Conservation (phyloP, 2,888 invertebrate species). For the Andrena trimmerana region DNA sequence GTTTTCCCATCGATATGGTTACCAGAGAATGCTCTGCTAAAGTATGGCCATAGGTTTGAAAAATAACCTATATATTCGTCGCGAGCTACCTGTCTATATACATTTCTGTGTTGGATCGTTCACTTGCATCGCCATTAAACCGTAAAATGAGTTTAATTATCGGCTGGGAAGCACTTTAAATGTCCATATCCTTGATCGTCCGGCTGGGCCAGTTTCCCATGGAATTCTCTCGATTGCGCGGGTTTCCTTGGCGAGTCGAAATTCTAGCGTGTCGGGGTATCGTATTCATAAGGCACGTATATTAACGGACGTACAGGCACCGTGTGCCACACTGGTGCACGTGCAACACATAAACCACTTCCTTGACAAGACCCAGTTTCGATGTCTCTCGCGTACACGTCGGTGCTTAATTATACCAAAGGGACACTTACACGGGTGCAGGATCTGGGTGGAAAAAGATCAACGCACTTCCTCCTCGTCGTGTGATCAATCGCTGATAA, state of each 20-base stretch:
- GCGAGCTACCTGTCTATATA: neutral
- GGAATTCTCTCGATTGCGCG: constrained; percentile 26
- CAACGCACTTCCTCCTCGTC: constrained; percentile 30
- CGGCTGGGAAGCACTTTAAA: constrained; percentile 45
- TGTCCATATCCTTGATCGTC: constrained; percentile 34
- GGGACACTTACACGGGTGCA: constrained; percentile 54
- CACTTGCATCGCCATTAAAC: neutral
- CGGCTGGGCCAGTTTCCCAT: constrained; percentile 49
- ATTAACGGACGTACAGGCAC: constrained; percentile 44
- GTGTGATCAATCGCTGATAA: constrained; percentile 16
- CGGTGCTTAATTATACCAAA: constrained; percentile 62
- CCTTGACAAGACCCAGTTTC: constrained; percentile 71
- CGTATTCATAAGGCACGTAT: constrained; percentile 53
- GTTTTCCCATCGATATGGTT: no score
- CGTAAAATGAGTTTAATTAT: constrained; percentile 41
- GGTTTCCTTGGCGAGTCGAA: constrained; percentile 52
- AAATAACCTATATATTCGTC: no score
- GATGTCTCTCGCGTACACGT: constrained; percentile 55
- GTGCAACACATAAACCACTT: constrained; percentile 65
- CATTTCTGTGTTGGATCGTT: neutral
- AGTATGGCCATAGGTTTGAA: no score
- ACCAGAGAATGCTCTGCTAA: no score
- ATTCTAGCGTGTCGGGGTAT: constrained; percentile 54
- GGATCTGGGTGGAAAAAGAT: constrained; percentile 9
- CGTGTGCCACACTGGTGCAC: constrained; percentile 46